Conservation (phyloP, 1,140 invertebrate genomes). For the Leptestheria dahalacensis region DNA sequence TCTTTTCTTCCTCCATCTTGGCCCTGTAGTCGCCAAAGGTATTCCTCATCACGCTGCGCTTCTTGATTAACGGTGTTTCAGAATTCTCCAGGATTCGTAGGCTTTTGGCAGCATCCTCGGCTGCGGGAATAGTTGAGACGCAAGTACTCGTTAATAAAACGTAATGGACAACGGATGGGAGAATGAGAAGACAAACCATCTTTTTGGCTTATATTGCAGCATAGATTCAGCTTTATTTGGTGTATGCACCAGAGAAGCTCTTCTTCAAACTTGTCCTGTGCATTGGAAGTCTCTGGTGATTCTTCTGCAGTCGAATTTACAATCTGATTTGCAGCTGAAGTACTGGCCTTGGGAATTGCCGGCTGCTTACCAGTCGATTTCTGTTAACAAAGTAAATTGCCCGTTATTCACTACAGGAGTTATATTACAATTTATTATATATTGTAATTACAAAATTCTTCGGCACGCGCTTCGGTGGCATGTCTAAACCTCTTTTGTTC, state of each 20-base stretch:
- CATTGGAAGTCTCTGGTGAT: neutral
- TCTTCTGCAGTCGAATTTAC: neutral
- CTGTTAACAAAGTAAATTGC: neutral
- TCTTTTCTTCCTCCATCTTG: slow-evolving; percentile 8
- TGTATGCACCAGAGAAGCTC: slow-evolving; percentile 2
- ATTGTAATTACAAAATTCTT: neutral
- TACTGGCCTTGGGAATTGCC: neutral
- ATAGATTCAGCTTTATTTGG: neutral
- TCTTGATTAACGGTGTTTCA: neutral
- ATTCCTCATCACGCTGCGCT: slow-evolving; percentile 1
- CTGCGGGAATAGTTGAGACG: neutral
- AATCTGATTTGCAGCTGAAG: neutral
- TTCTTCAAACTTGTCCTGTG: neutral
- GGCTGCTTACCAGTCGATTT: neutral
- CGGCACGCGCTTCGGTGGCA: slow-evolving; percentile 1
- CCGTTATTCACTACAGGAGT: no score
- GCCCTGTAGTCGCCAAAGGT: neutral
- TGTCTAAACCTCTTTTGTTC: neutral
- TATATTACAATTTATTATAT: no score
- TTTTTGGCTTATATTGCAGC: neutral
- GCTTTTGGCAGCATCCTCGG: neutral
- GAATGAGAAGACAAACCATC: neutral
- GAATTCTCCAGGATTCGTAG: slow-evolving; percentile 1
- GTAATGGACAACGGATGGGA: neutral
- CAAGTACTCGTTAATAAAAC: neutral